A percentile compares a stretch with the other conserved stretches of the same genome.
These are phyloP conservation scores for Pandion haliaetus DNA, from an alignment of 2,113 vertebrate genomes.

Conservation along the genomic window DNA sequence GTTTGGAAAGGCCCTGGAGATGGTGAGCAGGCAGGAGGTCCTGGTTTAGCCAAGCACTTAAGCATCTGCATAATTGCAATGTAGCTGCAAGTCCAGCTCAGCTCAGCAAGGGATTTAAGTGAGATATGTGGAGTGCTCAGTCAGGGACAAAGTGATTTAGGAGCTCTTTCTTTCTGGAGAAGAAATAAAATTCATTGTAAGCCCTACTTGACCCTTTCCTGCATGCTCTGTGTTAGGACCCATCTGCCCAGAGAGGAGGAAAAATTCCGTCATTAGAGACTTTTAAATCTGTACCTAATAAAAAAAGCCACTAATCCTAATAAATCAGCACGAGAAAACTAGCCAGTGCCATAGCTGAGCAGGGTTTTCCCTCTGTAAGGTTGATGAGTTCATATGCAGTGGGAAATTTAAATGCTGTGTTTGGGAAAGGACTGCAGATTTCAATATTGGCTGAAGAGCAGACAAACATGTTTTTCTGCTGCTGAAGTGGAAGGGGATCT, in stretches of 20 bases:
- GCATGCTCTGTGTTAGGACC: background rate
- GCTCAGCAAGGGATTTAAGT: background rate
- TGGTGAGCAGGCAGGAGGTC: background rate
- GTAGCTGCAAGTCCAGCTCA: background rate
- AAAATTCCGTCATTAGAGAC: background rate
- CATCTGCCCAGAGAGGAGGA: background rate
- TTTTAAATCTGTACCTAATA: background rate
- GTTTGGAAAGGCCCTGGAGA: background rate
- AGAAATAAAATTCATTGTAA: background rate
- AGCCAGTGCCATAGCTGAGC: background rate
- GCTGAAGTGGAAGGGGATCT: background rate
- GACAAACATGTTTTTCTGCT: background rate
- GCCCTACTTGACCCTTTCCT: background rate
- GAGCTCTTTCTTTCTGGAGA: background rate
- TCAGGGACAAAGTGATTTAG: background rate
- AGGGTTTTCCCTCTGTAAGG: background rate
- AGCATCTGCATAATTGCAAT: background rate
- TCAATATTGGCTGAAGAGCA: background rate
- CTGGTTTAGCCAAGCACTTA: background rate
- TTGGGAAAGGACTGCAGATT: background rate
- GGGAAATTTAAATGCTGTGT: background rate
- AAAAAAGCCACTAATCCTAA: background rate
- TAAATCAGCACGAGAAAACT: background rate
- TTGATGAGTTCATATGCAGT: background rate
- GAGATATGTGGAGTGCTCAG: background rate